Base-by-base conservation (phyloP, 1,140 invertebrate genomes). In the Chelonus insularis region DNA sequence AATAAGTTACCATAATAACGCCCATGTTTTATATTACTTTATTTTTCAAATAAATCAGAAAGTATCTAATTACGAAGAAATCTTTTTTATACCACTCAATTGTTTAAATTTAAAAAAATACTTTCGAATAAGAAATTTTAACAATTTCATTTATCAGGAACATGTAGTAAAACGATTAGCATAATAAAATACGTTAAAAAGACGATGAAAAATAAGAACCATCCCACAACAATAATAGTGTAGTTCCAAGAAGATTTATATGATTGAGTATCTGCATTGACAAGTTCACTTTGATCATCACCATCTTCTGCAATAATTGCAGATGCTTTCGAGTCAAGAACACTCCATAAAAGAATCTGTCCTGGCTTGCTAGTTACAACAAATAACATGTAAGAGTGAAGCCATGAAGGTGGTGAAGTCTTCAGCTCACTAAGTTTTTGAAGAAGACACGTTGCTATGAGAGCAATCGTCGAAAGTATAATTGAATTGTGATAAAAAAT, bases 381-480 rank as follows among this genome's bases (percentile, higher is more conserved):
- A 0, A 34, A 11, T 8, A 62, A 64, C 0, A 65, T 68, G 0
- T 1, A 5, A 5, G 51, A 48, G 4, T 61, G 43, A 1, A 77
- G 50, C 71, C 73, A 76, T 1, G 20, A 7, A 0, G 74, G 69
- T 9, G 70, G 55, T 0, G 67, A 47, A 0, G 34, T 37, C 4
- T 34, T 68, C 5, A 68, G 16, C 32, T 61, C 50, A 45, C 66
- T 57, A 7, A 77, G 4, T 12, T 70, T 50, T 3, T 72, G 71
- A 8, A 81, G 67, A 5, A 81, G 16, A 14, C 78, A 78, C 0
- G 82, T 81, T 4, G 83, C 39, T 0, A 83, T 64, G n/a, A 84
- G 57, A 1, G 77, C 74, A 1, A 82, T 60, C 0, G 66, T 57
- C 12, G 83, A 73, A 34, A 85, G 43, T 0, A 75, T 61, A 20